A percentile compares a stretch with the other conserved stretches of the same genome.
Conservation (phyloP, 2,888 invertebrate species). For the Netelia fuscicornis region DNA sequence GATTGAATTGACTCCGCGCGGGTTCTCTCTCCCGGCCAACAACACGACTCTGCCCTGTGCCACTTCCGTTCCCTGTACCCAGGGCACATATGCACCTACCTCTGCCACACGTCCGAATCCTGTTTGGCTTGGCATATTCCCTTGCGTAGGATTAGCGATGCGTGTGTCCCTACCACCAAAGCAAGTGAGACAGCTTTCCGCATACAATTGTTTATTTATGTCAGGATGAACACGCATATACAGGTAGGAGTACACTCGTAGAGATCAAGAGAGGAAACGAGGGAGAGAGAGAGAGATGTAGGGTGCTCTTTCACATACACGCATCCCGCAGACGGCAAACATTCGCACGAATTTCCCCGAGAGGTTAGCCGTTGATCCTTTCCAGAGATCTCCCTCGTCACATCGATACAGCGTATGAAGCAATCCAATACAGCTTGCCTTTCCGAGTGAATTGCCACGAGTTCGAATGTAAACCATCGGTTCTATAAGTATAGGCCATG, state of each 20-base stretch:
- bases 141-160: slow-evolving; percentile 39
- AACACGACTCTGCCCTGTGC: slow-evolving; percentile 52
- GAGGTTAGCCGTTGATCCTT: slow-evolving; percentile 37
- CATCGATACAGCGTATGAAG: slow-evolving; percentile 54
- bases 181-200: slow-evolving; percentile 55
- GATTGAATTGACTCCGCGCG: slow-evolving; percentile 83
- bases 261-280: slow-evolving; percentile 4
- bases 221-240: not conserved
- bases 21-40: slow-evolving; percentile 64
- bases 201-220: slow-evolving; percentile 65
- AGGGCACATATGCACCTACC: slow-evolving; percentile 29
- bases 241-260: not conserved
- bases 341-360: slow-evolving; percentile 62
- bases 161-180: slow-evolving; percentile 37
- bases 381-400: slow-evolving; percentile 32
- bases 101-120: not conserved
- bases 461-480: slow-evolving; percentile 29
- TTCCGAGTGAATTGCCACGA: slow-evolving; percentile 52
- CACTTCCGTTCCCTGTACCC: slow-evolving; percentile 35
- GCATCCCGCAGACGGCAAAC: slow-evolving; percentile 53
- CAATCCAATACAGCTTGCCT: slow-evolving; percentile 50
- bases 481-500: not conserved
- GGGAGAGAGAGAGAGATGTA: not conserved
- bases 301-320: slow-evolving; percentile 14
- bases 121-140: slow-evolving; percentile 54